A percentile compares a stretch with the other conserved stretches of the same genome.
phyloP scores from a whole-genome alignment of 2,888 invertebrate species.

The Cantharis rustica region DNA sequence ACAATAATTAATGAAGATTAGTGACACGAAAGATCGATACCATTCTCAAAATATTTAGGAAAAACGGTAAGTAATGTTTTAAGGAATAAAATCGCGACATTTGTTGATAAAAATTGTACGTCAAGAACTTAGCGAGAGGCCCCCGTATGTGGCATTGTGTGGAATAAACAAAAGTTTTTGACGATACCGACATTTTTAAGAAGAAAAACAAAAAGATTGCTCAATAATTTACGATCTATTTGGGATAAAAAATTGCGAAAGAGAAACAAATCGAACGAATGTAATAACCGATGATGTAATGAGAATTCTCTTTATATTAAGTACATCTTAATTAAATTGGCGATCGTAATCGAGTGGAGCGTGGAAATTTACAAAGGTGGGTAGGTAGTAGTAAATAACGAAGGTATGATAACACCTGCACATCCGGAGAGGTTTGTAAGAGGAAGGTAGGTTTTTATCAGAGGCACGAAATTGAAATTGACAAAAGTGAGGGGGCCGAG shows the following conservation, averaged over 20 bases:
- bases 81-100: no score
- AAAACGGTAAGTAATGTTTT: no score
- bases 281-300: background rate
- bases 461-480: background rate
- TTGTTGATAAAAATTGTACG: no score
- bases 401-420: conserved; percentile 34
- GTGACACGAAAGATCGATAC: background rate
- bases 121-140: background rate
- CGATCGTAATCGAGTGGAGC: background rate
- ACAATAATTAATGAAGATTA: background rate
- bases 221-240: background rate
- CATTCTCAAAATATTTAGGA: no score
- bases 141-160: background rate
- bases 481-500: background rate
- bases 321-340: background rate
- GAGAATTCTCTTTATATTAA: background rate
- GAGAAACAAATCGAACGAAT: background rate
- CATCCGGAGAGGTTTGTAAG: conserved; percentile 20
- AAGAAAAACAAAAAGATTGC: background rate
- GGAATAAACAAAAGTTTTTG: background rate
- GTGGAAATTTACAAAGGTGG: background rate
- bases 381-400: background rate
- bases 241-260: background rate
- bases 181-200: background rate
- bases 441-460: conserved; percentile 29